Conservation (phyloP, 2,888 invertebrate species). For the Dryobota labecula region DNA sequence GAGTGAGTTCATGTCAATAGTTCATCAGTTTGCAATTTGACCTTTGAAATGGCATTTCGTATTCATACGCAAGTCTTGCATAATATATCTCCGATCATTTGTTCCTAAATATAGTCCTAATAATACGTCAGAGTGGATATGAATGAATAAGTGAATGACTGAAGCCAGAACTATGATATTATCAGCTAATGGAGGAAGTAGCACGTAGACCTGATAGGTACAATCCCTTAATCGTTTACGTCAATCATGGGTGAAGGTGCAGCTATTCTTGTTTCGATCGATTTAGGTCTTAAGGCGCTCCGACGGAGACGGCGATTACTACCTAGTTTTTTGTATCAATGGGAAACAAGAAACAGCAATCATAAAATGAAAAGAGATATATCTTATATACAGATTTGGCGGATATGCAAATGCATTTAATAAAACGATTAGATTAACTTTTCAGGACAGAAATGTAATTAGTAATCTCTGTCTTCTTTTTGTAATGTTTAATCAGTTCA, state of each 20-base stretch:
- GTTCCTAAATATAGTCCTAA: constrained; percentile 36
- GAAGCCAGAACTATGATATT: constrained; percentile 33
- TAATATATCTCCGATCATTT: constrained; percentile 24
- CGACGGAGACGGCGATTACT: no score
- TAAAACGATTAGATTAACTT: no score
- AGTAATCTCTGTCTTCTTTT: no score
- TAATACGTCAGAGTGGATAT: constrained; percentile 45
- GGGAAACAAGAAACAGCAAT: no score
- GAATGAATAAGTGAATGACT: constrained; percentile 40
- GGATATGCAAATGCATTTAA: no score
- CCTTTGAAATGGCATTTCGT: constrained; percentile 23
- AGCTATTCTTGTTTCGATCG: constrained; percentile 22
- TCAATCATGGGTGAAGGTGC: constrained; percentile 34
- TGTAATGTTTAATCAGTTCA: no score
- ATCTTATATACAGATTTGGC: no score
- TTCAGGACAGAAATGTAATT: no score
- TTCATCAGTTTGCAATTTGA: constrained; percentile 11
- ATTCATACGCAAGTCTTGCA: constrained; percentile 33
- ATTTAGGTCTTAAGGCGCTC: constrained; percentile 11
- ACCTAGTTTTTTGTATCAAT: no score
- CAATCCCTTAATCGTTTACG: constrained; percentile 46
- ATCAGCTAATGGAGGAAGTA: constrained; percentile 48
- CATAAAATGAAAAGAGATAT: no score
- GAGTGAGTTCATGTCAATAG: background rate
- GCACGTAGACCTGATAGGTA: background rate